phyloP scores from a whole-genome alignment of 2,888 invertebrate species.

The Perizoma affinitatum region DNA sequence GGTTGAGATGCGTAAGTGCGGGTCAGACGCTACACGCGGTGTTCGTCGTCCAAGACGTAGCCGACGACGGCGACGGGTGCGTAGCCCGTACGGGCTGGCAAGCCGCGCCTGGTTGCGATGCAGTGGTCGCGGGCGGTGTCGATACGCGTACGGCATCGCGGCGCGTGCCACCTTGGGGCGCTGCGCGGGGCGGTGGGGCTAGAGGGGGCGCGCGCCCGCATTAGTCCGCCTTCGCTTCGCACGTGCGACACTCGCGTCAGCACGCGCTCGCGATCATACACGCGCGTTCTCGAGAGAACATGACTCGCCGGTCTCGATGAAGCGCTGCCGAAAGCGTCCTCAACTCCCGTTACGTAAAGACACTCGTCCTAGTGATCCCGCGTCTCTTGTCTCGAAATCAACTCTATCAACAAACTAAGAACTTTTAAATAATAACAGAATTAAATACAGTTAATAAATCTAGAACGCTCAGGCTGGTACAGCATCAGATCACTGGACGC shows the following conservation, averaged over 20 bases:
- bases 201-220: constrained; percentile 60
- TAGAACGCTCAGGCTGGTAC: background rate
- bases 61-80: constrained; percentile 50
- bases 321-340: constrained; percentile 67
- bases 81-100: constrained; percentile 43
- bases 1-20: constrained; percentile 47
- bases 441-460: background rate
- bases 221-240: constrained; percentile 72
- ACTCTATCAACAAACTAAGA: constrained; percentile 44
- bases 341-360: constrained; percentile 69
- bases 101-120: constrained; percentile 57
- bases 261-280: constrained; percentile 56
- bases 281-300: constrained; percentile 68
- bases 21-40: constrained; percentile 34
- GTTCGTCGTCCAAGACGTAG: constrained; percentile 42
- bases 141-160: constrained; percentile 64
- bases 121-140: constrained; percentile 75
- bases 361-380: constrained; percentile 43
- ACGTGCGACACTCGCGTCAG: constrained; percentile 62
- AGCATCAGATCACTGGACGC: constrained; percentile 7
- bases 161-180: constrained; percentile 35
- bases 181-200: constrained; percentile 47
- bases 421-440: constrained; percentile 38
- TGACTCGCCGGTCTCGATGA: constrained; percentile 74
- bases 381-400: constrained; percentile 51